Evolutionary conservation across 1,140 invertebrate species (phyloP).

Genomic region (Scaptomyza pallida): DNA sequence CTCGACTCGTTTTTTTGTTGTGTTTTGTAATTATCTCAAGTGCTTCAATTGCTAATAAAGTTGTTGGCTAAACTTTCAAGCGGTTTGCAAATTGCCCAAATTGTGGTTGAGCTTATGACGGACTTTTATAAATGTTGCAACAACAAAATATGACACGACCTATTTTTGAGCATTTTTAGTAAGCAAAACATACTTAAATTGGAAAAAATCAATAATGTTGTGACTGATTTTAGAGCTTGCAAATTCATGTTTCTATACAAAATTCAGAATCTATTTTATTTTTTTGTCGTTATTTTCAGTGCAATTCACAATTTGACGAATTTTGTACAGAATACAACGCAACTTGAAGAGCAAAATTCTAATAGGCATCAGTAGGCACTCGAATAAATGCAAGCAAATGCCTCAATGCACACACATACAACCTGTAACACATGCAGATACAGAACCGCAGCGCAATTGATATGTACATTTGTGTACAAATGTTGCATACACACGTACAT

Average conservation of each 20-base stretch:
- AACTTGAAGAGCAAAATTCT: constrained; percentile 17
- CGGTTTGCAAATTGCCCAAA: constrained; percentile 17
- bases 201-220: too few relatives aligned
- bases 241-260: too few relatives aligned
- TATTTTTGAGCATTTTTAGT: too few relatives aligned
- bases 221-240: too few relatives aligned
- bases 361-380: constrained; percentile 3
- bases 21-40: constrained; percentile 61
- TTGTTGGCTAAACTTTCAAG: constrained; percentile 14
- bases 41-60: constrained; percentile 16
- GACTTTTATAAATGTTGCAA: background rate
- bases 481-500: background rate
- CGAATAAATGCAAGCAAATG: constrained; percentile 17
- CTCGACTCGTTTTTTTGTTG: constrained; percentile 8
- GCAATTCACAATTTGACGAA: background rate
- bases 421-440: background rate
- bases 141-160: too few relatives aligned
- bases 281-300: background rate
- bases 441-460: constrained; percentile 22
- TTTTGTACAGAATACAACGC: constrained; percentile 5
- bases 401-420: constrained; percentile 17
- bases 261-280: too few relatives aligned
- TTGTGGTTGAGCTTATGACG: background rate
- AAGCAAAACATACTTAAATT: too few relatives aligned
- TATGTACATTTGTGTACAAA: constrained; percentile 34